Evolutionary conservation across 2,797 vertebrate species (phyloP).

Genomic region (Lerista edwardsae): DNA sequence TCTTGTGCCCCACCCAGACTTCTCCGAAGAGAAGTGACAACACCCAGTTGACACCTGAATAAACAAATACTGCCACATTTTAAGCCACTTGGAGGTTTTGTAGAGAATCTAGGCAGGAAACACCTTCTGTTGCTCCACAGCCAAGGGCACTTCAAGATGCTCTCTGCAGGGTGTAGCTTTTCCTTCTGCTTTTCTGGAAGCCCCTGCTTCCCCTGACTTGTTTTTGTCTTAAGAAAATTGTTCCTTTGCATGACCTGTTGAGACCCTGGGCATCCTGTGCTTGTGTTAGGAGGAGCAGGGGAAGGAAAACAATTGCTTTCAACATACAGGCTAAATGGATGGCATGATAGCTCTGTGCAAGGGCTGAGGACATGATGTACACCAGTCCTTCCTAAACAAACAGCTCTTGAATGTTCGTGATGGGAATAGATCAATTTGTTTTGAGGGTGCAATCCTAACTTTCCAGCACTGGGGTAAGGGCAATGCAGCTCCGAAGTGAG

Average conservation of each 20-base stretch:
- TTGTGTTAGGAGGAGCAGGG: conserved; percentile 48
- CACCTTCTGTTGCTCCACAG: conserved; percentile 40
- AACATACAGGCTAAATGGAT: conserved; percentile 65
- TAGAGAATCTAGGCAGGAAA: conserved; percentile 65
- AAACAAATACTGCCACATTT: conserved; percentile 44
- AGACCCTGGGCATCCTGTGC: conserved; percentile 71
- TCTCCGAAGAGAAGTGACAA: conserved; percentile 16
- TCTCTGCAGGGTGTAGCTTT: conserved; percentile 59
- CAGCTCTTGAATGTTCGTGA: conserved; percentile 50
- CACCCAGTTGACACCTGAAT: conserved; percentile 13
- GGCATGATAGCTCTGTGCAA: conserved; percentile 54
- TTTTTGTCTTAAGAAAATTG: conserved; percentile 37
- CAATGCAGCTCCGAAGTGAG: no score
- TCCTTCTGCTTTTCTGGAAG: conserved; percentile 61
- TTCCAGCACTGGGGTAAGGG: no score
- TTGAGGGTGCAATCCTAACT: no score
- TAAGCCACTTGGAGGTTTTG: conserved; percentile 43
- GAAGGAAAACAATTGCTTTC: conserved; percentile 63
- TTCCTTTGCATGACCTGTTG: conserved; percentile 60
- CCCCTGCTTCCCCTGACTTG: conserved; percentile 63
- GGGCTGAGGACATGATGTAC: conserved; percentile 54
- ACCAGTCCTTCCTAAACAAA: conserved; percentile 60
- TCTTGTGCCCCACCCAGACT: conserved; percentile 7
- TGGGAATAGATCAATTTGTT: conserved; percentile 44
- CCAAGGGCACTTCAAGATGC: conserved; percentile 72